Base-by-base conservation (phyloP, 2,888 invertebrate genomes). In the Ceratothoa steindachneri region DNA sequence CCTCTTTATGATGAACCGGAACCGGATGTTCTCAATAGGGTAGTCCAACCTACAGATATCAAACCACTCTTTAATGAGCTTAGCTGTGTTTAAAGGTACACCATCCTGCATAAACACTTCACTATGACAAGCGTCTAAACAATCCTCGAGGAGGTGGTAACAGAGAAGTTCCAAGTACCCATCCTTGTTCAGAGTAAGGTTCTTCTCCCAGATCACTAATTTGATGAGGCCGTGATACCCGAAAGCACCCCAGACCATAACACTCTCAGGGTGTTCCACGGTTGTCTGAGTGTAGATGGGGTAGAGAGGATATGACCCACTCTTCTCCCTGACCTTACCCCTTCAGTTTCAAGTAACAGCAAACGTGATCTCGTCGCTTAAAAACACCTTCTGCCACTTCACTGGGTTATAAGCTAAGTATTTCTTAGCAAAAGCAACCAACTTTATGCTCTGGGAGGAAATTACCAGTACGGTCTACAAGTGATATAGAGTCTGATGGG, bases 301-400 rank as follows among this genome's bases (percentile, higher is more conserved):
- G 30, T 51, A 1, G 19, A 4, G 52, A 1, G 30, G 72, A 51
- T 72, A 52, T 12, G 30, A 15, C 4, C 19, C 67, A 1, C 19
- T 12, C 15, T 7, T 3, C 28, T 9, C 0, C 27, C 27, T 19
- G 4, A 72, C 30, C n/a, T n/a, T n/a, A n/a, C n/a, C n/a, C n/a
- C n/a, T n/a, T n/a, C n/a, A n/a, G n/a, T n/a, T n/a, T n/a, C 67
- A 22, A 29, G 66, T 67, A 4, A 72, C 30, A n/a, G 1, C n/a
- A 53, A 72, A 72, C n/a, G 72, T 52, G 2, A 31, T 30, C n/a
- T 72, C 53, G 27, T 52, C 30, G n/a, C n/a, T n/a, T n/a, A n/a
- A n/a, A n/a, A n/a, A n/a, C n/a, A n/a, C n/a, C n/a, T n/a, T n/a
- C n/a, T n/a, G n/a, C n/a, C n/a, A n/a, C n/a, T n/a, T n/a, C n/a